Base-by-base conservation (phyloP, 1,140 invertebrate species). In the Macrobrachium rosenbergii region DNA sequence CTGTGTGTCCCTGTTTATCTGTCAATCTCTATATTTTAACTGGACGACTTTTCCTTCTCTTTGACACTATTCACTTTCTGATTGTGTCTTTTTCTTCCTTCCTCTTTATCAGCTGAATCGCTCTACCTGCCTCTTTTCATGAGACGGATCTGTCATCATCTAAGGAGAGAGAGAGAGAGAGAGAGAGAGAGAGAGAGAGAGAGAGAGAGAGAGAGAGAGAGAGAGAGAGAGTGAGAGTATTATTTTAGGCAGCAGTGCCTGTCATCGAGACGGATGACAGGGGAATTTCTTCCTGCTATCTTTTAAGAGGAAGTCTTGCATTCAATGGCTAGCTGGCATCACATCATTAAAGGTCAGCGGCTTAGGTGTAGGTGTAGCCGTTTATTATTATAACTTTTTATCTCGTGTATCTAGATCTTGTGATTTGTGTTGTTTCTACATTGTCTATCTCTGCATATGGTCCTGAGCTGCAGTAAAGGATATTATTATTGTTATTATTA, bases 111-210 rank as follows among this genome's bases (percentile, higher is more conserved):
- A 28, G 43, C 73, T 75, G 16, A 45, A 37, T 75, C 21, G 43
- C 73, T 37, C 21, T 75, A 16, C 58, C 73, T 75, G 16, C 37
- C 28, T 73, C 73, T 1, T 37, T 37, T 37, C 28, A 37, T 37
- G 28, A 37, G 28, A 37, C 28, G 28, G 28, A 37, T 37, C 37
- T 64, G 12, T 5, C 67, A 21, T 72, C 10, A 21, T 72, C 10
- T n/a, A 21, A 23, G 10, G 73, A 75, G 73, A 75, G 73, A 75
- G 72, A 75, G 72, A 75, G 72, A 75, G 76, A 78, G 76, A 78
- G 76, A 78, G 76, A 78, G 76, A 78, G 76, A 78, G 76, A 78
- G 76, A 78, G 76, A 78, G 76, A 78, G 76, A 78, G 76, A 78
- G 76, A 78, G 76, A 60, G 17, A 78, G 76, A 78, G 21, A 60